Conservation (phyloP, 2,888 invertebrate genomes). For the Chymomyza procnemis region DNA sequence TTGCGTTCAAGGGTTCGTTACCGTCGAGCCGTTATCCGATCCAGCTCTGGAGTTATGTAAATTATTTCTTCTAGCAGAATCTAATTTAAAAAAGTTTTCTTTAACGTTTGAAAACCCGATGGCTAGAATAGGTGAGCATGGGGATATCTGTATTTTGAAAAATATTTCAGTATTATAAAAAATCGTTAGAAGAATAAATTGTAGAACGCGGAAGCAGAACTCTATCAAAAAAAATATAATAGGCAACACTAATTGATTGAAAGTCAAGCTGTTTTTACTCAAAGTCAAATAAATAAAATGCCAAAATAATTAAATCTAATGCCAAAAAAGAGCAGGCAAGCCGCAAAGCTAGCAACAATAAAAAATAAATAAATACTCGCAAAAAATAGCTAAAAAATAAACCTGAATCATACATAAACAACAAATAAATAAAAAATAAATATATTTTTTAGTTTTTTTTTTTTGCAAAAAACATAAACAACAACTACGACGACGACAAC, state of each 20-base stretch:
- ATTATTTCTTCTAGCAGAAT: too few relatives aligned
- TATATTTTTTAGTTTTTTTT: conserved; percentile 41
- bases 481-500: conserved; percentile 23
- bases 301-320: background rate
- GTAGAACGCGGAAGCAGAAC: background rate
- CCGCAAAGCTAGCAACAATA: background rate
- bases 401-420: conserved; percentile 45
- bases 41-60: too few relatives aligned
- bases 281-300: background rate
- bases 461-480: conserved; percentile 34
- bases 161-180: too few relatives aligned
- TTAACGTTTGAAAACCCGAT: too few relatives aligned
- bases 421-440: conserved; percentile 31
- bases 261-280: background rate
- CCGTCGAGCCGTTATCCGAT: too few relatives aligned
- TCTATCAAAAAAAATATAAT: background rate
- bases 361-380: background rate
- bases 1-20: too few relatives aligned
- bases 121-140: too few relatives aligned
- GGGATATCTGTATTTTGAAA: too few relatives aligned
- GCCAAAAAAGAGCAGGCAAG: background rate
- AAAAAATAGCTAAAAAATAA: conserved; percentile 14
- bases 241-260: background rate
- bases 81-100: too few relatives aligned
- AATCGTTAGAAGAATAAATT: too few relatives aligned